Evolutionary conservation across 2,888 invertebrate species (phyloP), one percentile per base, ranked within the genome.

Genomic region (Hyppa rectilinea): DNA sequence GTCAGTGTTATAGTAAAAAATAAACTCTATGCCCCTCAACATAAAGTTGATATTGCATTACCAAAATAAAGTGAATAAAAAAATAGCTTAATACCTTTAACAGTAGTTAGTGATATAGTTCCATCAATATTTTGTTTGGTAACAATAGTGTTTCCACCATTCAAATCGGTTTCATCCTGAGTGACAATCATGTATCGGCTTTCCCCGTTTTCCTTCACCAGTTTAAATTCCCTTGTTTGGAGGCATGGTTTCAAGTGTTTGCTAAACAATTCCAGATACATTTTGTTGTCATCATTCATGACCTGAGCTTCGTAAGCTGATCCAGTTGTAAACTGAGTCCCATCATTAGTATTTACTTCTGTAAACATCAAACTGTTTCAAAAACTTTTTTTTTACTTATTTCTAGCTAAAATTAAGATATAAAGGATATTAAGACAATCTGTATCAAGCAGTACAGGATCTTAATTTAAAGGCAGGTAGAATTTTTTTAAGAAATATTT

Each of bases 111-210:
- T 31, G 94, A 94, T 81, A 96, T 92, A 78, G 95, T 94, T 2
- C 95, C 95, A 91, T 95, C 94, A 83, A 90, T 88, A 71, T 94
- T 94, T 81, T 95, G 94, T 80, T 93, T 95, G 1, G 94, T 93
- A 7, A 95, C 91, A 50, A 95, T 87, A 49, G 92, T 84, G 55
- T 47, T 71, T 53, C 85, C 85, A 4, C 78, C 76, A 34, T 84
- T 88, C 29, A 92, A 63, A 29, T 87, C 81, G 0, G 86, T 60
- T 6, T 87, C 87, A 2, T 91, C 90, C 40, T 91, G 87, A 0
- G 90, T 87, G 29, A 95, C 82, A 55, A 95, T 90, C 58, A 95
- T 87, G 79, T 93, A 95, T 50, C 90, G 88, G 53, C 88, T 90
- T 23, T 90, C 89, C 0, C 90, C 92, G 82, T 91, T 85, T 59